phyloP scores from a whole-genome alignment of 1,140 invertebrate species.

The Procambarus virginalis region DNA sequence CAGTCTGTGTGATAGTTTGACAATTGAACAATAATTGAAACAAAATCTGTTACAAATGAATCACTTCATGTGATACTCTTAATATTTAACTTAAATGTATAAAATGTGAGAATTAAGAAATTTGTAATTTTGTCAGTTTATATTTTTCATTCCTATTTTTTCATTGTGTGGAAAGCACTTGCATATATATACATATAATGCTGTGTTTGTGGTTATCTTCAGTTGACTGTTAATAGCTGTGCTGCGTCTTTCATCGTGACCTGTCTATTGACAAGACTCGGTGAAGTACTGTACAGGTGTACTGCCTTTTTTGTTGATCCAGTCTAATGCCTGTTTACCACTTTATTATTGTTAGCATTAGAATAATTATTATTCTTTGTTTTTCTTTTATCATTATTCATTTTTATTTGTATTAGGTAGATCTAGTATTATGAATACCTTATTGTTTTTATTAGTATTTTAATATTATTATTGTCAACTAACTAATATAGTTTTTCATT shows the following conservation, averaged over 20 bases:
- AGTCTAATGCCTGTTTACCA: not conserved
- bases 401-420: too few species aligned
- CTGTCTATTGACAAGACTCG: not conserved
- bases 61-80: not conserved
- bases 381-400: too few species aligned
- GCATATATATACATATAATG: too few species aligned
- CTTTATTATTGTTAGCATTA: not conserved
- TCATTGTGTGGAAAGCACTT: not conserved
- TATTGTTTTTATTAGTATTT: not conserved
- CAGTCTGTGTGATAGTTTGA: not conserved
- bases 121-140: not conserved
- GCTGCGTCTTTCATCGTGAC: too few species aligned
- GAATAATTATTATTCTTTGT: too few species aligned
- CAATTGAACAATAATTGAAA: not conserved
- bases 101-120: not conserved
- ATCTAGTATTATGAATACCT: too few species aligned
- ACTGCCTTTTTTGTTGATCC: not conserved
- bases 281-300: not conserved
- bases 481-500: not conserved
- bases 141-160: not conserved
- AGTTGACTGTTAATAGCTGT: not conserved
- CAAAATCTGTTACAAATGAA: not conserved
- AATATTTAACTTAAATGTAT: not conserved
- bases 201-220: not conserved
- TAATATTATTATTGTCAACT: not conserved